These are phyloP conservation scores for Leontocebus nigricollis DNA, from an alignment of 2,797 vertebrate genomes.

Conservation along the genomic window DNA sequence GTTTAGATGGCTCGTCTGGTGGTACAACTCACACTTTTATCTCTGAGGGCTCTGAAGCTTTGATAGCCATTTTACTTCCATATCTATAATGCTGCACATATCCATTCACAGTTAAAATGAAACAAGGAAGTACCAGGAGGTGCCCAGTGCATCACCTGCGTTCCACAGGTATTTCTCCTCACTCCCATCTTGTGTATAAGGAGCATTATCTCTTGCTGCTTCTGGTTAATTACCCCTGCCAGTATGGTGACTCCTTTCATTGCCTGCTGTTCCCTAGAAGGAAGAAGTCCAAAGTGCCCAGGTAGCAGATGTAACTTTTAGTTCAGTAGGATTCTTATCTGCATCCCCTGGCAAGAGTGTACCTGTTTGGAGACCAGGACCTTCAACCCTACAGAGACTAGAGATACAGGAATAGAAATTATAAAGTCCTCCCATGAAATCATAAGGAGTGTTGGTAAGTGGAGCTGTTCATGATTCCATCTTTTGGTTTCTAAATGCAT, in stretches of 20 bases:
- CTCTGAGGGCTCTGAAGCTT: background rate
- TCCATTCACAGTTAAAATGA: background rate
- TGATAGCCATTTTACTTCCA: background rate
- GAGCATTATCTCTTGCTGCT: background rate
- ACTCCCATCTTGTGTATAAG: background rate
- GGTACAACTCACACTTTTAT: background rate
- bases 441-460: background rate
- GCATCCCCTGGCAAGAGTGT: background rate
- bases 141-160: fast-evolving
- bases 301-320: background rate
- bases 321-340: background rate
- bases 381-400: background rate
- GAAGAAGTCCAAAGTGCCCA: background rate
- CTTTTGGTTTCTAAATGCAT: background rate
- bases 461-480: background rate
- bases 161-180: background rate
- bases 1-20: background rate
- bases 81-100: background rate
- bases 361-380: background rate
- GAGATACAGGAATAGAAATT: background rate
- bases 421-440: background rate
- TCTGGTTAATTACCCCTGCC: background rate
- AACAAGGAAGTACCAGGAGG: background rate
- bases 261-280: background rate
- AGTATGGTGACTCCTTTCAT: background rate